A percentile compares a stretch with the other conserved stretches of the same genome.
These are phyloP conservation scores for Spicauda simplicius DNA, from an alignment of 2,888 invertebrate species.

Conservation along the genomic window DNA sequence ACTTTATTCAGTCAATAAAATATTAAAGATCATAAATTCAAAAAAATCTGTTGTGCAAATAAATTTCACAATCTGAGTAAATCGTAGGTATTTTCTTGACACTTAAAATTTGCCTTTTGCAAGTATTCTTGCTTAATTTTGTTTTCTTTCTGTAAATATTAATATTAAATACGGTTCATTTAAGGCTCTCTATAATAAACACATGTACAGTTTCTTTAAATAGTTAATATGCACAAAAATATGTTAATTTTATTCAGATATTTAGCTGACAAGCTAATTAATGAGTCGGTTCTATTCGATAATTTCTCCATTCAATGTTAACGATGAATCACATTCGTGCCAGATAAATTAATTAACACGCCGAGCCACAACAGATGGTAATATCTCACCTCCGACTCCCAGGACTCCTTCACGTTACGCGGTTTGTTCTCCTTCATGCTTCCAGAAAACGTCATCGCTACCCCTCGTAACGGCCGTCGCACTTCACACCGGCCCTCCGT, in stretches of 20 bases:
- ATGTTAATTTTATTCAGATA: constrained; percentile 31
- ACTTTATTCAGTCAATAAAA: no score
- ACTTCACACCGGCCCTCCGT: constrained; percentile 57
- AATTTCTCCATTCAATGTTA: constrained; percentile 59
- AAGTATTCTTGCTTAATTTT: no score
- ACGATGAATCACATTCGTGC: constrained; percentile 58
- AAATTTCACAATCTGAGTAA: no score
- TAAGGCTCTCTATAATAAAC: no score
- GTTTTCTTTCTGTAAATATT: background rate
- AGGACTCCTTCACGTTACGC: constrained; percentile 72
- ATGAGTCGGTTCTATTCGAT: constrained; percentile 55
- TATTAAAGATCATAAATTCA: no score
- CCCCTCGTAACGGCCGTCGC: constrained; percentile 64
- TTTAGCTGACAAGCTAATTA: constrained; percentile 60
- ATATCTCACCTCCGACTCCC: constrained; percentile 78
- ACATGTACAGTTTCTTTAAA: background rate
- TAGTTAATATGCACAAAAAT: background rate
- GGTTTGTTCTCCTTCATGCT: constrained; percentile 79
- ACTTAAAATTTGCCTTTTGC: no score
- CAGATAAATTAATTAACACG: constrained; percentile 49
- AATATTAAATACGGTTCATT: no score
- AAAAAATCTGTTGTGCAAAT: no score
- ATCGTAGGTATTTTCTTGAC: no score
- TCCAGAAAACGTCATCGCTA: constrained; percentile 76
- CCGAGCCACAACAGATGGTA: constrained; percentile 44